Evolutionary conservation across 2,113 vertebrate species (phyloP).

Genomic region (Pipa parva): DNA sequence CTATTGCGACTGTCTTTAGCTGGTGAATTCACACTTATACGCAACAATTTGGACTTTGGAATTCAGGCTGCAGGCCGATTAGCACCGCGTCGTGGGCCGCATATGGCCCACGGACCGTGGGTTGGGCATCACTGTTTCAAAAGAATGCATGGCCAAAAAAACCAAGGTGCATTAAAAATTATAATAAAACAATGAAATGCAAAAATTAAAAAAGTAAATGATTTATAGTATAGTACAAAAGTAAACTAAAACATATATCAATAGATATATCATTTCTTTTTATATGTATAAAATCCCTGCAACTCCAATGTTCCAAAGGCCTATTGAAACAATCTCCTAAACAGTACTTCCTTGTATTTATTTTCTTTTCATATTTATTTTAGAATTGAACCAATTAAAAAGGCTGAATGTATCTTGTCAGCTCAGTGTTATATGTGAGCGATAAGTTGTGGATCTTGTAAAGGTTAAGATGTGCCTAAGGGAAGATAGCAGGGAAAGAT

Average conservation of each 20-base stretch:
- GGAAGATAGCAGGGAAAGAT: slow-evolving; percentile 24
- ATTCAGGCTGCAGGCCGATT: too few relatives aligned
- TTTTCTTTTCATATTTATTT: slow-evolving; percentile 14
- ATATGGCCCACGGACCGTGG: too few relatives aligned
- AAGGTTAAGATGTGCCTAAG: not conserved
- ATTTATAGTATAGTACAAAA: not conserved
- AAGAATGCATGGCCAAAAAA: too few relatives aligned
- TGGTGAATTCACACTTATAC: too few relatives aligned
- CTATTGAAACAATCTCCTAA: slow-evolving; percentile 13
- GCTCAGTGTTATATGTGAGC: slow-evolving; percentile 38
- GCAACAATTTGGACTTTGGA: too few relatives aligned
- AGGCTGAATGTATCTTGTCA: slow-evolving; percentile 34
- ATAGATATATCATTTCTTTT: not conserved
- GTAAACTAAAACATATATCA: not conserved
- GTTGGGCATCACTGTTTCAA: too few relatives aligned
- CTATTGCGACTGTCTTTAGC: too few relatives aligned
- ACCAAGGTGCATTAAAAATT: too few relatives aligned
- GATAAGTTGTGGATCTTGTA: slow-evolving; percentile 33
- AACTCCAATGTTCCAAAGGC: too few relatives aligned
- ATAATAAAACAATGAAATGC: too few relatives aligned
- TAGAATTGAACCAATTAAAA: slow-evolving; percentile 31
- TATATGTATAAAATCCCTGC: not conserved
- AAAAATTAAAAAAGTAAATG: too few relatives aligned
- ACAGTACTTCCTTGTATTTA: slow-evolving; percentile 31
- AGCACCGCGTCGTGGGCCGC: too few relatives aligned